Evolutionary conservation across 2,113 vertebrate genomes (phyloP).

Genomic region (Myrmecophaga tridactyla): DNA sequence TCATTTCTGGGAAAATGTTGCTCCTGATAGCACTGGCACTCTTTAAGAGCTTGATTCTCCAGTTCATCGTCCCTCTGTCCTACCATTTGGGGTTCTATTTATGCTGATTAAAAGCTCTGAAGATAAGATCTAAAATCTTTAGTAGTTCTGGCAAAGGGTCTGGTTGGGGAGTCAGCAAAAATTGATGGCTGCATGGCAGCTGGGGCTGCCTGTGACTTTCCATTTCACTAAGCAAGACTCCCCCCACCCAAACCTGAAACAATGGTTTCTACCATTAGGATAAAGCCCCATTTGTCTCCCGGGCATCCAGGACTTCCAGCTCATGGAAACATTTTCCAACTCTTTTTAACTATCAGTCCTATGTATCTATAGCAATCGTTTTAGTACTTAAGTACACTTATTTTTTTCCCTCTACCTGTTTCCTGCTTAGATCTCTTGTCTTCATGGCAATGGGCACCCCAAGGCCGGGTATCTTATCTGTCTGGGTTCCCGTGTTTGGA

Average conservation of each 20-base stretch:
- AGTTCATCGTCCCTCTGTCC: background rate
- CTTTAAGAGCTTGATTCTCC: background rate
- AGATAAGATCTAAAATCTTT: background rate
- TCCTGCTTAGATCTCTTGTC: background rate
- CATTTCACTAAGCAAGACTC: background rate
- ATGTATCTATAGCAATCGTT: rapidly evolving
- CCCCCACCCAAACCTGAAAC: background rate
- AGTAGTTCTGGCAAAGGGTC: background rate
- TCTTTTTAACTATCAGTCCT: background rate
- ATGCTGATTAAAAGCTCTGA: background rate
- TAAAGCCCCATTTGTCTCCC: background rate
- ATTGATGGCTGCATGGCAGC: background rate
- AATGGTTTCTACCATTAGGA: no score
- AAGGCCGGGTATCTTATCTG: background rate
- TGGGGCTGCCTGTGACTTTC: background rate
- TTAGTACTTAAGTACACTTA: background rate
- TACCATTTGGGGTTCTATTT: background rate
- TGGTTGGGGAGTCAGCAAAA: background rate
- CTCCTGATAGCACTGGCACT: background rate
- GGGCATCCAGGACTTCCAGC: background rate
- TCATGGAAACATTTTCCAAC: background rate
- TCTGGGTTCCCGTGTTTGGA: background rate
- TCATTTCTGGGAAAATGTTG: background rate
- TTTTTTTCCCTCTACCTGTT: background rate
- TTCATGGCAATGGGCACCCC: background rate